These are phyloP conservation scores for Muricea muricata DNA, from an alignment of 92 coral and sea anemone genomes.

Conservation along the genomic window DNA sequence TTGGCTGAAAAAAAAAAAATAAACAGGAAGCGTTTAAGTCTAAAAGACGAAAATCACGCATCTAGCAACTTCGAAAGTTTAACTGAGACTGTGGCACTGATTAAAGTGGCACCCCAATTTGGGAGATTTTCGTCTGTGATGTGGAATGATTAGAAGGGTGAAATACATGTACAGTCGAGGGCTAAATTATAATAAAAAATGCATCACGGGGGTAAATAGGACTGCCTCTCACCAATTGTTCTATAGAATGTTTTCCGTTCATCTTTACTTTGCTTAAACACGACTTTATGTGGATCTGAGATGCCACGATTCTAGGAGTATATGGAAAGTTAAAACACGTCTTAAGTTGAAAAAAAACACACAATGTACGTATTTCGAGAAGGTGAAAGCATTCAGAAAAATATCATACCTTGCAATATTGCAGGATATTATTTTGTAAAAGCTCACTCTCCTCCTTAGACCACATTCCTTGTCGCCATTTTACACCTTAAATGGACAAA, in stretches of 20 bases:
- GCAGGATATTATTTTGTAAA: slow-evolving; percentile 74
- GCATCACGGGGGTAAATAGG: too few species aligned
- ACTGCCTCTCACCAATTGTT: slow-evolving; percentile 82
- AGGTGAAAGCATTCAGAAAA: too few species aligned
- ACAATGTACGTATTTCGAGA: too few species aligned
- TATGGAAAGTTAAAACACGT: not conserved
- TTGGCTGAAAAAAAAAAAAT: slow-evolving; percentile 63
- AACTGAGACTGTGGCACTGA: too few species aligned
- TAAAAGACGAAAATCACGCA: too few species aligned
- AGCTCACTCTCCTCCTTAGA: slow-evolving; percentile 93
- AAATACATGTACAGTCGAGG: too few species aligned
- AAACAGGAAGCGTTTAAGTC: too few species aligned
- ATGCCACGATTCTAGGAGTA: slow-evolving; percentile 77
- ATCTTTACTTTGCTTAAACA: slow-evolving; percentile 95
- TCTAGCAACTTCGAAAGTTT: too few species aligned
- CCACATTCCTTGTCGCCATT: slow-evolving; percentile 99
- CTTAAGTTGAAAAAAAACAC: not conserved
- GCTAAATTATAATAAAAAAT: too few species aligned
- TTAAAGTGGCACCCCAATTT: too few species aligned
- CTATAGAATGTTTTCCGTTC: slow-evolving; percentile 96
- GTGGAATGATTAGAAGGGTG: too few species aligned
- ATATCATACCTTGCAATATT: slow-evolving; percentile 94
- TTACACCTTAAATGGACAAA: slow-evolving; percentile 80
- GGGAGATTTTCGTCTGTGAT: too few species aligned
- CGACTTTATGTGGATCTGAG: slow-evolving; percentile 85